Conservation (phyloP, 2,797 vertebrate species). For the Cyclura pinguis region DNA sequence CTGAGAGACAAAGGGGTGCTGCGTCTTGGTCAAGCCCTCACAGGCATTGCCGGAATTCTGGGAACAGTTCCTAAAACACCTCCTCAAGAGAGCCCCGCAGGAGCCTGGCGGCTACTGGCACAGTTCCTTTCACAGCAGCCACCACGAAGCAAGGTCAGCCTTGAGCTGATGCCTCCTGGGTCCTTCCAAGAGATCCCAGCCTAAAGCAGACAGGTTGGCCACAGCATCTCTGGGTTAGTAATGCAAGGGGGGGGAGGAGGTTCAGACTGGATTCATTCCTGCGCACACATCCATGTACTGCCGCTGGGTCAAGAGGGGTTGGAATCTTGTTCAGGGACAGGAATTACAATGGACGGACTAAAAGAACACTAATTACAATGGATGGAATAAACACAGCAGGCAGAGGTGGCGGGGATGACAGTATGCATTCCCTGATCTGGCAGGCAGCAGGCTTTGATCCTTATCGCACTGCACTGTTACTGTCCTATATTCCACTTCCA, state of each 20-base stretch:
- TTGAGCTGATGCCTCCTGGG: background rate
- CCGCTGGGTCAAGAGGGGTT: background rate
- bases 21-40: background rate
- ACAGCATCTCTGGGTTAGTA: no score
- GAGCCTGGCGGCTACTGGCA: background rate
- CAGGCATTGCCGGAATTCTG: conserved; percentile 38
- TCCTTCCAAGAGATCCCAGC: background rate
- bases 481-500: no score
- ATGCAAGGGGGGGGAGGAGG: no score
- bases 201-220: no score
- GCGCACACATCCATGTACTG: background rate
- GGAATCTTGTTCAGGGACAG: no score
- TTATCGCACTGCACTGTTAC: no score
- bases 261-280: background rate
- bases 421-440: background rate
- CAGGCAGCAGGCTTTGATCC: background rate
- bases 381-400: background rate
- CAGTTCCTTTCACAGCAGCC: background rate
- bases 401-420: background rate
- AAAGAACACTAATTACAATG: no score
- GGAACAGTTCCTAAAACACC: conserved; percentile 10
- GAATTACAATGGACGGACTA: background rate
- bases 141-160: background rate
- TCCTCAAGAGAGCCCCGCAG: conserved; percentile 21
- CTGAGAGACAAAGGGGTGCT: conserved; percentile 40